phyloP scores from a whole-genome alignment of 1,140 invertebrate genomes.

The Cataglyphis hispanica region DNA sequence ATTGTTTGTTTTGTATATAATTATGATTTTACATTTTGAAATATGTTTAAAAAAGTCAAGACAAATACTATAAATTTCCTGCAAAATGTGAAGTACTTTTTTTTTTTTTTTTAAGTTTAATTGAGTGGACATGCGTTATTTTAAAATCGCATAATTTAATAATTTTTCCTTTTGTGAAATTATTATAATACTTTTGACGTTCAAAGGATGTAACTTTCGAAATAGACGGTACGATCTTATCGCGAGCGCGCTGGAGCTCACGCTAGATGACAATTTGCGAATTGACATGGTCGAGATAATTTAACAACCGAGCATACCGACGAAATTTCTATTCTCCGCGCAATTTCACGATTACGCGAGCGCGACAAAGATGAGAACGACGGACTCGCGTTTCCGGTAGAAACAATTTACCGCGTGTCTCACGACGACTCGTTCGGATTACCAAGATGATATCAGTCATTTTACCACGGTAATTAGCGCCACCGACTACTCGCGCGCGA shows the following conservation, averaged over 20 bases:
- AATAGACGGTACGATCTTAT: not conserved
- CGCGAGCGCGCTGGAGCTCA: not conserved
- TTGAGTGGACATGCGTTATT: no score
- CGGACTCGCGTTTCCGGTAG: conserved; percentile 61
- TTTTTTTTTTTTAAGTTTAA: no score
- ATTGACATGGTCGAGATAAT: conserved; percentile 35
- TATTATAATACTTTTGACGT: not conserved
- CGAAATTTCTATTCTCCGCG: conserved; percentile 48
- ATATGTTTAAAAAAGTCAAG: no score
- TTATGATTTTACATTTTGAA: no score
- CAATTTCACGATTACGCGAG: conserved; percentile 36
- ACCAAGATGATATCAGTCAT: conserved; percentile 76
- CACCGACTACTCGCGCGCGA: conserved; percentile 28
- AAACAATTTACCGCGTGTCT: conserved; percentile 64
- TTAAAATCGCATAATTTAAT: no score
- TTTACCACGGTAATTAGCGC: conserved; percentile 79
- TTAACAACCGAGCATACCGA: conserved; percentile 21
- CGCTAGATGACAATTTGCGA: not conserved
- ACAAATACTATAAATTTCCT: no score
- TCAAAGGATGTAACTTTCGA: not conserved
- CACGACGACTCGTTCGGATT: conserved; percentile 57
- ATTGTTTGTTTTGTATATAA: no score
- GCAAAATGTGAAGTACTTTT: no score
- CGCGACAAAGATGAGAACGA: conserved; percentile 25
- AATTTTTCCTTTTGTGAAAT: not conserved